phyloP scores from a whole-genome alignment of 1,140 invertebrate genomes.

The Venustaconcha ellipsiformis region DNA sequence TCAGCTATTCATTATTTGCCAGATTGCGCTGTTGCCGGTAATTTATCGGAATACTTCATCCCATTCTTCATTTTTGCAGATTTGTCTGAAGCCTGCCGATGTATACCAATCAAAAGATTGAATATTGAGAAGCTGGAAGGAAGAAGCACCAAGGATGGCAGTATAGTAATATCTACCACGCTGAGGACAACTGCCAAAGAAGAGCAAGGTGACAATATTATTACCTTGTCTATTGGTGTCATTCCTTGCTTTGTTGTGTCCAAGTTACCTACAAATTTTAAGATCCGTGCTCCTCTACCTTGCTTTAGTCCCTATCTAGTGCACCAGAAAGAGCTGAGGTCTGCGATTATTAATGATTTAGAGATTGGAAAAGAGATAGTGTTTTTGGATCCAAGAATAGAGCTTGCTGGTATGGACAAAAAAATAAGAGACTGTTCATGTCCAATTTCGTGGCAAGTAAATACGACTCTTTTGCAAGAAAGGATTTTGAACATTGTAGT shows the following conservation, averaged over 20 bases:
- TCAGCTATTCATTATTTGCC: neutral
- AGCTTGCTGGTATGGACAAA: neutral
- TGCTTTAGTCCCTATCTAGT: conserved; percentile 23
- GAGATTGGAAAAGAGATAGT: conserved; percentile 20
- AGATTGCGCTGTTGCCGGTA: neutral
- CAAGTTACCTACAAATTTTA: conserved; percentile 10
- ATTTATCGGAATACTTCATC: neutral
- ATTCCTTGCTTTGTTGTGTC: conserved; percentile 19
- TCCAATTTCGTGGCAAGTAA: too few species aligned
- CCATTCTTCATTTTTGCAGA: neutral
- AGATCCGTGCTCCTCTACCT: conserved; percentile 22
- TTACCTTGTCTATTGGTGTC: conserved; percentile 15
- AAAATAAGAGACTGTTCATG: too few species aligned
- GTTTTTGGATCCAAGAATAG: conserved; percentile 23
- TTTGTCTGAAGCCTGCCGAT: conserved; percentile 4
- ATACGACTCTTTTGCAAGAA: too few species aligned
- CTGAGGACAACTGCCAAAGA: conserved; percentile 14
- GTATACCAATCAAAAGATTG: conserved; percentile 14
- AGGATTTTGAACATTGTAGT: too few species aligned
- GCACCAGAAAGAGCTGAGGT: conserved; percentile 23
- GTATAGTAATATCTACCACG: conserved; percentile 13
- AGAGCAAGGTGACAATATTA: neutral
- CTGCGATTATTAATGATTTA: conserved; percentile 7
- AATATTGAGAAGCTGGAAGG: conserved; percentile 20
- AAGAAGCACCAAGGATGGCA: conserved; percentile 15